Percentiles rank a stretch among this genome's conserved stretches.
Conservation (phyloP, 1,140 invertebrate species). For the Triops longicaudatus region DNA sequence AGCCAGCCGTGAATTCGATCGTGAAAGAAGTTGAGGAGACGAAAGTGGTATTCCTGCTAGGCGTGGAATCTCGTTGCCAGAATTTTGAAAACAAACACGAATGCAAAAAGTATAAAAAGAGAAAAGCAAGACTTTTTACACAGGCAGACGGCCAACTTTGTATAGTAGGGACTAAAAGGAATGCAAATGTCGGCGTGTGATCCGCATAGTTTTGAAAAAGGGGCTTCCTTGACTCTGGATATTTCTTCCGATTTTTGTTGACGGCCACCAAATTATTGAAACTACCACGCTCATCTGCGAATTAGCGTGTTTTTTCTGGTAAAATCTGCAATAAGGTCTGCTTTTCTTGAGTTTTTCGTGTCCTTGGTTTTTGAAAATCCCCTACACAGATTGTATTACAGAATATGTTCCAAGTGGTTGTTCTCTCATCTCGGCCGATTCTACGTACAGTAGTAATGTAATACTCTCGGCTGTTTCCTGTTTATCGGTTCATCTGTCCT, state of each 20-base stretch:
- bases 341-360: not conserved
- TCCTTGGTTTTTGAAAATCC: not conserved
- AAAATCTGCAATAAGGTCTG: conserved; percentile 12
- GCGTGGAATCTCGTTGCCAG: not conserved
- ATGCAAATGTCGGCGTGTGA: not conserved
- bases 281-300: not conserved
- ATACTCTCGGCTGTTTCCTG: not conserved
- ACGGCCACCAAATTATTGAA: not conserved
- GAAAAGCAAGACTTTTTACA: conserved; percentile 1
- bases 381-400: not conserved
- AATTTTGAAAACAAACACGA: conserved; percentile 13
- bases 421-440: not conserved
- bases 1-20: not conserved
- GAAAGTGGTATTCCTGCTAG: not conserved
- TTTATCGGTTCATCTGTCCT: not conserved
- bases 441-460: not conserved
- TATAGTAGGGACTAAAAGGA: not conserved
- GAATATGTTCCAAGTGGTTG: not conserved
- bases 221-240: not conserved
- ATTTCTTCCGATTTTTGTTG: not conserved
- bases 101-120: not conserved
- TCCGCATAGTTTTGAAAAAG: not conserved
- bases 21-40: not conserved
- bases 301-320: not conserved
- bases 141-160: not conserved